Percentiles rank a stretch among this genome's conserved stretches.
Conservation (phyloP, 2,113 vertebrate species). For the Hymenochirus boettgeri region DNA sequence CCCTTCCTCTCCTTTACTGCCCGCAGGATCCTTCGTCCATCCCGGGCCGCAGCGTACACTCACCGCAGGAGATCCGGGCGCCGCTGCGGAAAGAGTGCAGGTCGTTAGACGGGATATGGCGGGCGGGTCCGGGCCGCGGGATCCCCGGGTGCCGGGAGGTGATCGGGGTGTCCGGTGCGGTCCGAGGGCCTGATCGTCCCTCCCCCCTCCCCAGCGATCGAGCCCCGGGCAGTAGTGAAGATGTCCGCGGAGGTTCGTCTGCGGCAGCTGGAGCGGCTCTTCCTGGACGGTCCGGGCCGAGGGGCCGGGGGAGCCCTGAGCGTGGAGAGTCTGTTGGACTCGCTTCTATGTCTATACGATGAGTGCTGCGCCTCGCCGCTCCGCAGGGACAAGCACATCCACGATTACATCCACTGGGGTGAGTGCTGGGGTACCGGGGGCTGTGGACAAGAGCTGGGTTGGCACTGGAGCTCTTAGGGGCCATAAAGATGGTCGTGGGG, state of each 20-base stretch:
- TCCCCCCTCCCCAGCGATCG: neutral
- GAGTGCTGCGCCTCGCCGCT: constrained; percentile 95
- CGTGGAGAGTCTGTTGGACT: constrained; percentile 92
- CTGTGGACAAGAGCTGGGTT: neutral
- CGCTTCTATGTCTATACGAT: constrained; percentile 94
- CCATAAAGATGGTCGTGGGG: neutral
- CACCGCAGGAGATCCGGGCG: neutral
- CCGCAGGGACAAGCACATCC: constrained; percentile 91
- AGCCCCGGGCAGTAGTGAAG: constrained; percentile 9
- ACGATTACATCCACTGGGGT: constrained; percentile 97
- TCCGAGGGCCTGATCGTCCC: constrained; percentile 7
- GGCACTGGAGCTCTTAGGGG: neutral
- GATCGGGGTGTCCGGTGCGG: neutral
- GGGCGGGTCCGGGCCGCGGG: constrained; percentile 19
- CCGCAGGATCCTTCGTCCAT: constrained; percentile 17
- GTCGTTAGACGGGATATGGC: constrained; percentile 14
- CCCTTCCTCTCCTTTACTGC: constrained; percentile 27
- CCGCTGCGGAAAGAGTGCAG: neutral
- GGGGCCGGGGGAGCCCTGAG: constrained; percentile 86
- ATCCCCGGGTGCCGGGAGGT: neutral
- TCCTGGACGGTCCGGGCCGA: constrained; percentile 87
- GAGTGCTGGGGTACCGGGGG: constrained; percentile 52
- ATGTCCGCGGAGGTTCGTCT: constrained; percentile 98
- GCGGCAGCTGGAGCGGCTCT: constrained; percentile 94
- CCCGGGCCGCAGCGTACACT: constrained; percentile 5